Conservation (phyloP, 2,888 invertebrate species). For the Plusia festucae region DNA sequence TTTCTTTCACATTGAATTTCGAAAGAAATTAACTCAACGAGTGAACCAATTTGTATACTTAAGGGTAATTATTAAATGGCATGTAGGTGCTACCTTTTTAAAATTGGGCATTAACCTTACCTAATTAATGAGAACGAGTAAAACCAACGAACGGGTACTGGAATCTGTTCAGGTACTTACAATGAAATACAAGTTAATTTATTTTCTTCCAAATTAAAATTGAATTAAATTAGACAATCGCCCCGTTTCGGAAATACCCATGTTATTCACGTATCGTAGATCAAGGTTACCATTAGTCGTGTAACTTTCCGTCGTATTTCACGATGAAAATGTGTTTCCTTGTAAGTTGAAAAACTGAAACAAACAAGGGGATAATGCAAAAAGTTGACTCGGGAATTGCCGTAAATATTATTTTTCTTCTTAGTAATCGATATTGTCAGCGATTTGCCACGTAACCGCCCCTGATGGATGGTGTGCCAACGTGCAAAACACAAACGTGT, state of each 20-base stretch:
- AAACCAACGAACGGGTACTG: neutral
- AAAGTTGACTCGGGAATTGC: constrained; percentile 70
- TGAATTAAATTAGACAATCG: constrained; percentile 2
- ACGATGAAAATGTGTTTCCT: constrained; percentile 67
- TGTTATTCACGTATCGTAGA: constrained; percentile 22
- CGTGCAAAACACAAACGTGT: constrained; percentile 68
- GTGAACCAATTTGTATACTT: neutral
- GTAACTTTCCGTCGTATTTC: constrained; percentile 37
- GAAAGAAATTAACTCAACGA: constrained; percentile 4
- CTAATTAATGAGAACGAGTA: neutral
- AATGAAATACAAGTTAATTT: neutral
- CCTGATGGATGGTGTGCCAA: constrained; percentile 74
- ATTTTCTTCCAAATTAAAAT: constrained; percentile 18
- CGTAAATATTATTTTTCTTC: constrained; percentile 77
- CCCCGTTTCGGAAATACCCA: constrained; percentile 17
- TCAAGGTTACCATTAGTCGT: constrained; percentile 30
- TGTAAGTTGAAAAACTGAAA: constrained; percentile 70
- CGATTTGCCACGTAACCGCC: constrained; percentile 76
- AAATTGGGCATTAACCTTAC: neutral
- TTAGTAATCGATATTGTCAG: constrained; percentile 79
- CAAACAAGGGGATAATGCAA: constrained; percentile 73
- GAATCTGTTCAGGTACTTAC: neutral
- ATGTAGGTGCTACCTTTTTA: neutral
- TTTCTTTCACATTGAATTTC: constrained; percentile 1
- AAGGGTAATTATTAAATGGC: constrained; percentile 4